Evolutionary conservation across 2,888 invertebrate species (phyloP), one percentile per base, ranked within the genome.

Genomic region (Tipula lateralis): DNA sequence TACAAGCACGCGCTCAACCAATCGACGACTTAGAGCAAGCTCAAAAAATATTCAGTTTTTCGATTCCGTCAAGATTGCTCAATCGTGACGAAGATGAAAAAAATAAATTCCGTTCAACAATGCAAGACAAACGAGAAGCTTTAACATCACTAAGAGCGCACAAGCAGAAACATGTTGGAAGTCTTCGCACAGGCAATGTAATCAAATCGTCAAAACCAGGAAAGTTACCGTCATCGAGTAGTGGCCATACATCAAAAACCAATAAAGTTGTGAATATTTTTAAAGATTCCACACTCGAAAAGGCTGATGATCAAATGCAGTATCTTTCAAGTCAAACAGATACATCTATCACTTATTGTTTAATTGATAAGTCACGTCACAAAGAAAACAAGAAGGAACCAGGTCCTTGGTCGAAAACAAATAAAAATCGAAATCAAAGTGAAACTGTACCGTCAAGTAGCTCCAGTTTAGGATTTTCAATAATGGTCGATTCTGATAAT

Each of bases 1-100:
- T 96, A 81, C 92, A 93, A 83, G 93, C 93, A 84, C 92, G 92
- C 39, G 97, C 98, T 1, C 93, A 97, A 88, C 98, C 98, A 0
- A 89, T 92, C 44, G 95, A 96, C 86, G 94, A 95, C 88, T 90
- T 97, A 16, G 92, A 94, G 87, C 92, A 93, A 87, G 95, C 96
- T 0, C 94, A 96, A 88, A 93, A 92, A 92, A 94, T 91, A 91
- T 93, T 92, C 85, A 89, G 88, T 29, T 89, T 88, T 84, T 86
- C 88, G 13, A 87, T 90, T 84, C 88, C 88, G 0, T 89, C 90
- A 85, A 87, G 91, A 19, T 86, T 89, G 83, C 86, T 90, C 24
- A 88, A 89, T 85, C 87, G 88, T 24, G 94, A 94, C 87, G 93
- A 93, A 86, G 91, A 91, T 83, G 91, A 92, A 1, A 87, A 87